Base-by-base conservation (phyloP, 2,797 vertebrate species). In the Crotalus adamanteus region DNA sequence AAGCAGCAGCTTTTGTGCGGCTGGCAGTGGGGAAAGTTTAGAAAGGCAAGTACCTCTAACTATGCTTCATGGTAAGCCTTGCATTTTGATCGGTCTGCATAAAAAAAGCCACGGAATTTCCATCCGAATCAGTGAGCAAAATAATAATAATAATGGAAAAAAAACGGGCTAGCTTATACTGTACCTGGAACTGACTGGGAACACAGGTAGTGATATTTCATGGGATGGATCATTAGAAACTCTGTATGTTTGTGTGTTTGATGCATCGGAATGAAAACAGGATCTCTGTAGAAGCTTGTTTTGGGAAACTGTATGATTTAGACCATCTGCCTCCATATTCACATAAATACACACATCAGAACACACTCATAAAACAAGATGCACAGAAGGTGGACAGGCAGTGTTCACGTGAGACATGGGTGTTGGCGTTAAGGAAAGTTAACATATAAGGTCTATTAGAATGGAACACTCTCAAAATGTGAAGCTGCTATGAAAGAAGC, bases 41-140 rank as follows among this genome's bases (percentile, higher is more conserved):
- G 65, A 94, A 95, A 96, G 93, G 91, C 94, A 86, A 88, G 22
- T 1, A 5, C 93, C 94, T 93, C 47, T 0, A 56, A 95, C 94
- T 93, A 94, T 95, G 95, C 96, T 92, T 37, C 9, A n/a, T 92
- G 92, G 97, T 97, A 97, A 97, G 96, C 12, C 3, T 28, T 22
- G 26, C 42, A 87, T 92, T 96, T 93, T 2, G 51, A 31, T 93
- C 0, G 51, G 94, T 95, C 91, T 9, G 92, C 26, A 18, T 60
- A 25, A 26, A 59, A 59, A 87, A 87, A 78, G 51, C 73, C 86
- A 47, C 20, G 47, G 89, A 86, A 28, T 88, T 92, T 94, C 57
- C 89, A 90, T 91, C 57, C 7, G 14, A 56, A 53, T 37, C 11
- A 87, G 85, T 51, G 51, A 86, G 89, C 73, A 86, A 69, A 65